Evolutionary conservation across 2,888 invertebrate species (phyloP), one percentile per base, ranked within the genome.

Genomic region (Taphrorychus bicolor): DNA sequence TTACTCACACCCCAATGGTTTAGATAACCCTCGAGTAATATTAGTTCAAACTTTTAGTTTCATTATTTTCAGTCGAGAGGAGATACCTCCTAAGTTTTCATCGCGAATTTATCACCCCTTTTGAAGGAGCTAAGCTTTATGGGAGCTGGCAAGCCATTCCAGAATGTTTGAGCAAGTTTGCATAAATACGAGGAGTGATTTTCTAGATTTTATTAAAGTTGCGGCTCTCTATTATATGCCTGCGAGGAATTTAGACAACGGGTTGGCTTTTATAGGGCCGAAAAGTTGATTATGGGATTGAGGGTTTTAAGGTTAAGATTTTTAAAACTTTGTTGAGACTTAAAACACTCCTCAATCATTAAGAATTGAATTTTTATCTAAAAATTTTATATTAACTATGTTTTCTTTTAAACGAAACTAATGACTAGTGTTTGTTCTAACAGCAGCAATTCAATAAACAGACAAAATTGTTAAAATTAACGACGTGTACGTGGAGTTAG

Each of bases 31-130:
- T 32, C 11, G 32, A 32, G 45, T 17, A 45, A 45, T 45, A 45
- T 45, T 45, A 45, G 4, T 17, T 17, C 16, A 45, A 45, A 45
- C 45, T 45, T 45, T 16, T 45, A 45, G 45, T 45, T 14, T 45
- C 45, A 45, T 45, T 45, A 45, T 45, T 45, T 45, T 45, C 45
- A 17, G 45, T 7, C 17, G 45, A 45, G 17, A 45, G 4, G 45
- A 45, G 45, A 45, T 17, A 45, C 45, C 17, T 45, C 45, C 16
- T 32, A 45, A 45, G 45, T 45, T 45, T 16, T 17, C 45, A 14
- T 45, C 45, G 45, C 45, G 45, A 17, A 45, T 45, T 45, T 45
- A 45, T 17, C 45, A 45, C 45, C 45, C 45, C 16, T 16, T 45
- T 45, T 45, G 14, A 32, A 32, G 32, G 32, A 32, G 32, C 11